These are phyloP conservation scores for Hexactinellida sp. DNA, from an alignment of 37 sponge, comb jelly and placozoan species.

Conservation along the genomic window DNA sequence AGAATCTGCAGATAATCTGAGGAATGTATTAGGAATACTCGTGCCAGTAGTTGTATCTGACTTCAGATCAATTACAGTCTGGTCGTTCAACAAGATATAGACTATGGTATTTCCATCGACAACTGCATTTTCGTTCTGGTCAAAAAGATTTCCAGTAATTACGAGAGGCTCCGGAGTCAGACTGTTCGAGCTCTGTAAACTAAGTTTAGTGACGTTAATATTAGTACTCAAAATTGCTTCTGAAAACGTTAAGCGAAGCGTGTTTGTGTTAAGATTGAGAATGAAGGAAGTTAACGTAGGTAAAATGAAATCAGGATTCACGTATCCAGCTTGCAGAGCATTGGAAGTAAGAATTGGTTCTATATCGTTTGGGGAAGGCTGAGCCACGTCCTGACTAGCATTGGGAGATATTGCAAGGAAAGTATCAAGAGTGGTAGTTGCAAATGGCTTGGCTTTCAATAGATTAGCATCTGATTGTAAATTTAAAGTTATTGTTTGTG, in stretches of 20 bases:
- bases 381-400: slow-evolving; percentile 36
- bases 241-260: slow-evolving; percentile 48
- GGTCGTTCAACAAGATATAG: background rate
- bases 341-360: background rate
- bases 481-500: background rate
- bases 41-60: background rate
- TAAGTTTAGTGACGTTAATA: slow-evolving; percentile 27
- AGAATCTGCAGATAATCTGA: background rate
- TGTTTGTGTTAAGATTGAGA: slow-evolving; percentile 55
- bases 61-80: background rate
- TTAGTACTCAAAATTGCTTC: slow-evolving; percentile 49
- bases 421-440: slow-evolving; percentile 18
- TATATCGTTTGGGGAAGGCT: slow-evolving; percentile 16
- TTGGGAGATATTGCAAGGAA: slow-evolving; percentile 30
- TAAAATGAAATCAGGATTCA: slow-evolving; percentile 43
- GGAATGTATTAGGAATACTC: background rate
- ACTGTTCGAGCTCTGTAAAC: slow-evolving; percentile 19
- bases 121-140: background rate
- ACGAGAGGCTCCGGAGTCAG: background rate
- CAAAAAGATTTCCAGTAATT: background rate
- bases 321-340: slow-evolving; percentile 35
- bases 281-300: slow-evolving; percentile 50
- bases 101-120: background rate
- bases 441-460: background rate
- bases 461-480: background rate